A percentile compares a stretch with the other conserved stretches of the same genome.
phyloP scores from a whole-genome alignment of 2,797 vertebrate species.

The Pogoniulus pusillus region DNA sequence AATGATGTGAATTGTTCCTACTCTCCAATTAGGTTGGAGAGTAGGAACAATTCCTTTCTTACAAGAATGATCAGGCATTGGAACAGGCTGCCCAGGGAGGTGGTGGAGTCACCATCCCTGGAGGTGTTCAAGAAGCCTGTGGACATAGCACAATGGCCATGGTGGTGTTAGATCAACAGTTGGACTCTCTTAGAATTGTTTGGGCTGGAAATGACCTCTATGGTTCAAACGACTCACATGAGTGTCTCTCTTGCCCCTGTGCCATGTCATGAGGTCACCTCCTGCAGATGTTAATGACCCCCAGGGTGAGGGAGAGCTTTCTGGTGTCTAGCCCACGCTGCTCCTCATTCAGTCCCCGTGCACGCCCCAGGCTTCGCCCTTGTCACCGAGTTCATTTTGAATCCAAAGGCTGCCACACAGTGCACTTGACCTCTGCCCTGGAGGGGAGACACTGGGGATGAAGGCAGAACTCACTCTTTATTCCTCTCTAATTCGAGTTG shows the following conservation, averaged over 20 bases:
- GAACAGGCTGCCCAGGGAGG: too few relatives aligned
- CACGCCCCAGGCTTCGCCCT: slow-evolving; percentile 20
- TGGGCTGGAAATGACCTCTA: too few relatives aligned
- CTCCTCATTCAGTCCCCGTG: slow-evolving; percentile 33
- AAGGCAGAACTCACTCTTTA: slow-evolving; percentile 54
- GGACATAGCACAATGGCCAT: too few relatives aligned
- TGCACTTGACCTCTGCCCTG: slow-evolving; percentile 54
- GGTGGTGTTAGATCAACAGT: too few relatives aligned
- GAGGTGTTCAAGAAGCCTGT: too few relatives aligned
- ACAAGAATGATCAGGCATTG: too few relatives aligned
- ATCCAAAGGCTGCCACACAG: slow-evolving; percentile 57
- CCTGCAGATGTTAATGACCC: slow-evolving; percentile 48
- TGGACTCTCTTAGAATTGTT: too few relatives aligned
- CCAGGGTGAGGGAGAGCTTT: not conserved
- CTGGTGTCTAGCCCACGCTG: not conserved
- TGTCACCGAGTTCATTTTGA: slow-evolving; percentile 54
- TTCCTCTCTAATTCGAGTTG: slow-evolving; percentile 51
- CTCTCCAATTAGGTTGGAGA: too few relatives aligned
- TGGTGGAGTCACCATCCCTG: too few relatives aligned
- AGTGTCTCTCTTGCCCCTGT: not conserved
- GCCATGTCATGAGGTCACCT: slow-evolving; percentile 44
- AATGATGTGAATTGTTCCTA: too few relatives aligned
- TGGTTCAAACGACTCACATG: not conserved
- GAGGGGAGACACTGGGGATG: slow-evolving; percentile 18
- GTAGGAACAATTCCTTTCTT: too few relatives aligned